A percentile compares a stretch with the other conserved stretches of the same genome.
Conservation (phyloP, 2,113 vertebrate species). For the Phyllostomus discolor region DNA sequence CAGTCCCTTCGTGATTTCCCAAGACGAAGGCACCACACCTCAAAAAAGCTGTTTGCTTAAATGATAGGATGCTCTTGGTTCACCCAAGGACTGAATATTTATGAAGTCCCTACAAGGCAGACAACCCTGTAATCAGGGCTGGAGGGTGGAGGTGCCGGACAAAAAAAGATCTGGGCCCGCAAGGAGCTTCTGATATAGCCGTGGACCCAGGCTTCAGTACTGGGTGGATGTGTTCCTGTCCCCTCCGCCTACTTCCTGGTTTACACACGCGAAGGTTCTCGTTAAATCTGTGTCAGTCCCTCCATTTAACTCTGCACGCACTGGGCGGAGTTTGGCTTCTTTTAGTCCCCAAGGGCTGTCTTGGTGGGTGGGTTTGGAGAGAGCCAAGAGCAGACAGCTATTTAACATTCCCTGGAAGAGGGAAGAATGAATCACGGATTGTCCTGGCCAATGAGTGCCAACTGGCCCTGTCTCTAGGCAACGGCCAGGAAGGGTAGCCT, state of each 20-base stretch:
- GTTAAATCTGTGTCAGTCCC: neutral
- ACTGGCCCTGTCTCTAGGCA: neutral
- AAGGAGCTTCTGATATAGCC: neutral
- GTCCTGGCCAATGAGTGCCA: neutral
- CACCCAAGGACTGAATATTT: conserved; percentile 49
- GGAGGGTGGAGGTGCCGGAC: conserved; percentile 27
- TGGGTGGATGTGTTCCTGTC: neutral
- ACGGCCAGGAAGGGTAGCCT: neutral
- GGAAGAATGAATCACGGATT: neutral
- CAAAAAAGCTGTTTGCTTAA: conserved; percentile 58
- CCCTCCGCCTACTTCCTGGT: neutral
- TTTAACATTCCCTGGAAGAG: conserved; percentile 42
- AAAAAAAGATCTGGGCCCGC: conserved; percentile 41
- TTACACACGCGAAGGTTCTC: neutral
- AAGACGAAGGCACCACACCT: conserved; percentile 63
- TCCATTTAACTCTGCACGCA: neutral
- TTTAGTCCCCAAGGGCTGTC: conserved; percentile 9
- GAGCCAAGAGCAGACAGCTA: conserved; percentile 21
- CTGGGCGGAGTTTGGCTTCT: neutral
- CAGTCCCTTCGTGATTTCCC: conserved; percentile 62
- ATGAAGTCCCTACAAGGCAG: conserved; percentile 21
- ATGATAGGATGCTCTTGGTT: conserved; percentile 55
- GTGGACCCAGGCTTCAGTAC: neutral
- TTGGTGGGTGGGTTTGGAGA: conserved; percentile 35
- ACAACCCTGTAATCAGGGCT: conserved; percentile 52